Base-by-base conservation (phyloP, 2,888 invertebrate genomes). In the Ceramica pisi region DNA sequence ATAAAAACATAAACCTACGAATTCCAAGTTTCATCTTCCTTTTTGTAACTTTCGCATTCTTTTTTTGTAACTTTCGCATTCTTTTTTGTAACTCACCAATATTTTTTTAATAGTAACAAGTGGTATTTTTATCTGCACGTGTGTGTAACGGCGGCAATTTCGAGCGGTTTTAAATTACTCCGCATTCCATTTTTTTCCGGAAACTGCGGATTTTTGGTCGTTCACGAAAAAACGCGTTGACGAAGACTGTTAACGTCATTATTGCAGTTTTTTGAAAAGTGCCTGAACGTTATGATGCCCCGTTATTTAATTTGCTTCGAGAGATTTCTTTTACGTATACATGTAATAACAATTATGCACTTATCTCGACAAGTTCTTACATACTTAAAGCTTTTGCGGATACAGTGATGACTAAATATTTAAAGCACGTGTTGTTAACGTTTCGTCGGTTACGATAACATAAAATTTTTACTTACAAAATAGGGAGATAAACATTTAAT, bases 121-220 rank as follows among this genome's bases (percentile, higher is more conserved):
- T 90, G 85, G 74, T 85, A 88, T 86, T 89, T 80, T 88, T 87
- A 87, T 87, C 88, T 92, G 92, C 94, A 95, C 94, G 92, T 94
- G 93, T 94, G 93, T 90, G 91, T 89, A 90, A 87, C 90, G 89
- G 90, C 89, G 83, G 90, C 91, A 92, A 94, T 94, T 94, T 94
- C 78, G 91, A 93, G 93, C 91, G 93, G 94, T 93, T 89, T 95
- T 87, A 94, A 94, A 94, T 95, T 95, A 94, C 95, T 86, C 55
- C 77, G 87, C 89, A 89, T 90, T 90, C 91, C 91, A 84, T 90
- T 93, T 94, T 93, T 93, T 93, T 90, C 92, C 94, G 95, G 95
- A 95, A 94, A 91, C 92, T 85, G 91, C 84, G 85, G 92, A 93
- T 94, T 94, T 94, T 93, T 91, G 90, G 86, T 85, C 86, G 90